phyloP scores from a whole-genome alignment of 2,797 vertebrate genomes.

The Tadarida brasiliensis region DNA sequence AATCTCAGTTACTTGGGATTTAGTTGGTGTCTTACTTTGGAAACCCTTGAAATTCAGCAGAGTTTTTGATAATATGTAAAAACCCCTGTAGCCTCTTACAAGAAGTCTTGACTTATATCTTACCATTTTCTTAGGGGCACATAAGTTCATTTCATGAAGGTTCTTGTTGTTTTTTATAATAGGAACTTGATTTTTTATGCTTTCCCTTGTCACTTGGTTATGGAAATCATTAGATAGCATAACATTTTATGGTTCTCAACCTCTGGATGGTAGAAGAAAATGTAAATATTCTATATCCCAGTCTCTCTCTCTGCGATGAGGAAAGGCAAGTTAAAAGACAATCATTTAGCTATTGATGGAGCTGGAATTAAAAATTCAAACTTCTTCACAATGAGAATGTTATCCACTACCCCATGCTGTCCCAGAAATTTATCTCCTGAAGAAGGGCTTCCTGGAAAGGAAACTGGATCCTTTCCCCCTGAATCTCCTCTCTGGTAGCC shows the following conservation, averaged over 20 bases:
- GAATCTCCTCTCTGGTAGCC: neutral
- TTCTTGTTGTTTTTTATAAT: neutral
- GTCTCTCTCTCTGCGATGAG: neutral
- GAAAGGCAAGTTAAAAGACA: neutral
- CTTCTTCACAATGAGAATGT: neutral
- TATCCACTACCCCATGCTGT: neutral
- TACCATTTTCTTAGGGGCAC: neutral
- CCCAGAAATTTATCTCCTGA: neutral
- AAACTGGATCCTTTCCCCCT: neutral
- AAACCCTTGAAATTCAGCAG: constrained; percentile 33
- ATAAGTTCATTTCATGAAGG: neutral
- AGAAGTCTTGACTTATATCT: neutral
- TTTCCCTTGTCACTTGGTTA: neutral
- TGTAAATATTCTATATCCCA: neutral
- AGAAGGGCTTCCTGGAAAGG: neutral
- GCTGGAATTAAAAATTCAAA: neutral
- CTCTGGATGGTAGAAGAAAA: neutral
- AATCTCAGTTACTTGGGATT: neutral
- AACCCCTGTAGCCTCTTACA: neutral
- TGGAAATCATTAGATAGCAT: neutral
- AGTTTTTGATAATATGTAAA: constrained; percentile 6
- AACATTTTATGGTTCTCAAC: neutral
- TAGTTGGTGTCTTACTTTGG: neutral
- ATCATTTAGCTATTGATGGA: neutral
- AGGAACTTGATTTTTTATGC: neutral